Evolutionary conservation across 2,113 vertebrate species (phyloP), one percentile per base, ranked within the genome.

Genomic region (Trematomus loennbergii): DNA sequence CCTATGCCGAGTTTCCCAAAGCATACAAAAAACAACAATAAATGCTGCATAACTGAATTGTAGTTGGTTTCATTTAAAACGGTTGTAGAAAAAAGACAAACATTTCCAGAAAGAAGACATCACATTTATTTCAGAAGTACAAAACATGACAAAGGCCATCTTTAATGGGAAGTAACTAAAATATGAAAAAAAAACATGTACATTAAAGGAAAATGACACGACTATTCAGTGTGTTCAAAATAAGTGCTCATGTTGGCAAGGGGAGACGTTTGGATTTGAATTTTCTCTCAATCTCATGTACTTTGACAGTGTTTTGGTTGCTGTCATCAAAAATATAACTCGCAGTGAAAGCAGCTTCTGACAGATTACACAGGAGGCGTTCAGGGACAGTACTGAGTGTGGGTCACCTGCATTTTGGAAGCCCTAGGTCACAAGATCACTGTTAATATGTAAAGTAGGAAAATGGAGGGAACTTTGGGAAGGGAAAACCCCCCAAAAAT

Each of bases 1-100:
- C 96, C 95, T 94, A 94, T 95, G 94, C 96, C 90, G 93, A 94
- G 95, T 97, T 95, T 97, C 96, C 92, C 96, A 94, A 96, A 92
- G 95, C 96, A 96, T 62, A 70, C 93, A 96, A 93, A 95, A 61
- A 74, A 67, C 36, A 66, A 96, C 83, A 97, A 94, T 95, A 94
- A 95, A 95, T 88, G 89, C 92, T 92, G 93, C 90, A 79, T 66
- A 91, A 91, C 73, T 63, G 62, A 83, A 55, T 9, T 57, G 18
- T 52, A 36, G 36, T 46, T 9, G 0, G 18, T 82, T 46, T 72
- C 53, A 9, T 29, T 55, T 43, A 29, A 63, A 18, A 40, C 7
- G 36, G 1, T 40, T 40, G 8, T 29, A 40, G 36, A 40, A 43
- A 18, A 79, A 11, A 67, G 12, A 57, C 36, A 16, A 53, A 45